Base-by-base conservation (phyloP, 2,888 invertebrate genomes). In the Leucoma salicis region DNA sequence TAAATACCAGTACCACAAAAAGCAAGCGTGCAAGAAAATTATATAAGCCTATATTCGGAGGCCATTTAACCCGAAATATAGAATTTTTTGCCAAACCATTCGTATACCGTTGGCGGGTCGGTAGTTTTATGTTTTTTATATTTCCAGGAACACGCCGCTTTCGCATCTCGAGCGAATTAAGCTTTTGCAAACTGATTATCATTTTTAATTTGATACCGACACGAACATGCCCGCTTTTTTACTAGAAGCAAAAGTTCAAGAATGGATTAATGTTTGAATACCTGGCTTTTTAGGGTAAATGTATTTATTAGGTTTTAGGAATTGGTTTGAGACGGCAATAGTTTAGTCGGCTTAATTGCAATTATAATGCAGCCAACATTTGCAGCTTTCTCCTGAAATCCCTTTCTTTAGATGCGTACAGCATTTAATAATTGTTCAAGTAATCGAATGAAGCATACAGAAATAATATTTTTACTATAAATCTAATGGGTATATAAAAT, bases 151-250 rank as follows among this genome's bases (percentile, higher is more conserved):
- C 55, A 39, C 56, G 10, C 44, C 53, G 57, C 66, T 64, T 71
- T 65, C 62, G 67, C 52, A 56, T 60, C 61, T 63, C 61, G 49
- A 42, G 58, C 38, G 76, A 75, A 74, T 76, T 76, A 75, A 72
- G 77, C 76, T 74, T 71, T 69, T 65, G 72, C 60, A 48, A 61
- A 42, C 62, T 74, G 72, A 76, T 77, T 77, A 75, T 75, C 67
- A 70, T 74, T 74, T 75, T 75, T 76, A 76, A 74, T 73, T 77
- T 73, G 70, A 68, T 66, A 66, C 65, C 51, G 62, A 61, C 74
- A 75, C 74, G 77, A 71, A 72, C 46, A 48, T 37, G 47, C 43
- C 31, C 4, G 12, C 11, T 25, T 49, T 63, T 60, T 57, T 62
- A 49, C 33, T 29, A 39, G 14, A 38, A 45, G 34, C 33, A 41